Evolutionary conservation across 1,140 invertebrate species (phyloP).

Genomic region (Drosophila pseudoobscura): DNA sequence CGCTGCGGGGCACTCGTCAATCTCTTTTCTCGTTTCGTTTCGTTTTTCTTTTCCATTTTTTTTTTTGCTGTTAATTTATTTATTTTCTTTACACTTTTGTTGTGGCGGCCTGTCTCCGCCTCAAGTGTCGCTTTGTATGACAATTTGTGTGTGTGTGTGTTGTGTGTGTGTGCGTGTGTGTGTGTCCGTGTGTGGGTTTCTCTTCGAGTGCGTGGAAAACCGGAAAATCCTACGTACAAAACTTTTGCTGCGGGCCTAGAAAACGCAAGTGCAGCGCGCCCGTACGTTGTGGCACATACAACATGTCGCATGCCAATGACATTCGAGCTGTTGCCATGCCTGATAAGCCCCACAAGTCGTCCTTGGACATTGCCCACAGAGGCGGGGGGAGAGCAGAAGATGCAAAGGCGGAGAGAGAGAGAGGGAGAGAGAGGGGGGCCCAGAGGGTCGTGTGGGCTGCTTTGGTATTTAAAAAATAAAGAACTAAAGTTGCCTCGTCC

Average conservation of each 20-base stretch:
- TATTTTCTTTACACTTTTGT: conserved; percentile 28
- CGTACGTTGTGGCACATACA: conserved; percentile 9
- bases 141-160: conserved; percentile 25
- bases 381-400: conserved; percentile 7
- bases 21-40: conserved; percentile 2
- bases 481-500: conserved; percentile 23
- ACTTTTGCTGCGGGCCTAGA: conserved; percentile 14
- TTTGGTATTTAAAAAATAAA: conserved; percentile 37
- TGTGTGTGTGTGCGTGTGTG: conserved; percentile 30
- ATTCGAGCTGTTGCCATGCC: conserved; percentile 53
- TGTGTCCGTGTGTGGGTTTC: conserved; percentile 59
- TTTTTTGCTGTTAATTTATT: conserved; percentile 26
- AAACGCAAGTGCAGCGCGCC: conserved; percentile 65
- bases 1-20: conserved; percentile 25
- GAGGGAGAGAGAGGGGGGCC: conserved; percentile 6
- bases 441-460: conserved; percentile 16
- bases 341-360: conserved; percentile 64
- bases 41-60: conserved; percentile 10
- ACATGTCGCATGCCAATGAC: conserved; percentile 49
- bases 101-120: conserved; percentile 28
- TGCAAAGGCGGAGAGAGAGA: not conserved
- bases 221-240: conserved; percentile 70
- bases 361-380: conserved; percentile 42
- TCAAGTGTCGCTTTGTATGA: conserved; percentile 52
- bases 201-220: conserved; percentile 55